Conservation (phyloP, 2,113 vertebrate genomes). For the Anser brachyrhynchus region DNA sequence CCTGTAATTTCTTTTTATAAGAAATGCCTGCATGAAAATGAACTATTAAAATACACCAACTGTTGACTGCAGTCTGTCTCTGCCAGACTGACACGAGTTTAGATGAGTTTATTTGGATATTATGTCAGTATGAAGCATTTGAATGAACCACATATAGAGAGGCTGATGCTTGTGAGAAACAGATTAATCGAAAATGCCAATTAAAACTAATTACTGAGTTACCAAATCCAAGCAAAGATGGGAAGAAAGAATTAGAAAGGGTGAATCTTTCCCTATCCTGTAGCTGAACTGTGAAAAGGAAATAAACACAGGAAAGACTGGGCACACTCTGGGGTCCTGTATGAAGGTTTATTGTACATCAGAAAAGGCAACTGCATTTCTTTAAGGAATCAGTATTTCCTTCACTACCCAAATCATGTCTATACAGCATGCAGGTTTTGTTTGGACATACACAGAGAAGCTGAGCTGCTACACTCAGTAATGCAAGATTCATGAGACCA, state of each 20-base stretch:
- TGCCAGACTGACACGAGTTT: not conserved
- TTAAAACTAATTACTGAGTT: not conserved
- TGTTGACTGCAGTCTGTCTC: not conserved
- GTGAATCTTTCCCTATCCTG: not conserved
- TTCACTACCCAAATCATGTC: not conserved
- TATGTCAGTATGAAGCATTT: not conserved
- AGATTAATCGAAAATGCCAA: not conserved
- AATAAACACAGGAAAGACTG: not conserved
- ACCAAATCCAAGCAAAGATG: accelerated
- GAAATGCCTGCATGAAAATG: not conserved
- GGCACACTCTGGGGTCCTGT: not conserved
- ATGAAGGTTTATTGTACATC: not conserved
- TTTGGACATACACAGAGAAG: not conserved
- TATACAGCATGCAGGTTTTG: accelerated
- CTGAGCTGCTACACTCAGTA: not conserved
- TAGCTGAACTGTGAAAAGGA: not conserved
- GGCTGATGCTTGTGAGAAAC: not conserved
- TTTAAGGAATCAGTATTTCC: not conserved
- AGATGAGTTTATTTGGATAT: not conserved
- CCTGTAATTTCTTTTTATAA: not conserved
- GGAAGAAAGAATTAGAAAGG: not conserved
- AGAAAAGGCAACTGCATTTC: not conserved
- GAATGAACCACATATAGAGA: not conserved
- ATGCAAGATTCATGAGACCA: not conserved
- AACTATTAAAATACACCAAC: not conserved